Evolutionary conservation across 2,113 vertebrate species (phyloP), one percentile per base, ranked within the genome.

Genomic region (Tinamus guttatus): DNA sequence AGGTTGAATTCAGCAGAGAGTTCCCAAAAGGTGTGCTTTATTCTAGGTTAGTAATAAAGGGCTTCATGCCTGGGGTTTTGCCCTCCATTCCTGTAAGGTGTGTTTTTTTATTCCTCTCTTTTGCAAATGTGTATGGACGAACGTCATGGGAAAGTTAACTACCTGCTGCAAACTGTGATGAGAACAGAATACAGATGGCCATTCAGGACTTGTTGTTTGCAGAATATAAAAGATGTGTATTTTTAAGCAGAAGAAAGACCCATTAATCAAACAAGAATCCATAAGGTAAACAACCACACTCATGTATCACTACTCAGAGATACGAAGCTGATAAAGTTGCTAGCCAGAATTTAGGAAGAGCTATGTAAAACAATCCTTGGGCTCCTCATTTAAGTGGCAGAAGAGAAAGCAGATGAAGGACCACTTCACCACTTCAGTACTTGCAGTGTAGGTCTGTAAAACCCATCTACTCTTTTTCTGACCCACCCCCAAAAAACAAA

Each of bases 251-350:
- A 85, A 93, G n/a, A 77, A 76, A 45, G 75, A 43, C 7, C 15
- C 49, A 89, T 89, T 96, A 87, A 93, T 90, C 87, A 95, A 81
- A 36, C 1, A 1, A 90, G 59, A 83, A 80, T 77, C 51, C 22
- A 5, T 59, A 94, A 87, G 91, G 45, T n/a, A 95, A 95, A 89
- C 18, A 94, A 38, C 30, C 30, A 64, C 45, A 56, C 28, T 32
- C 12, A 67, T 25, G 22, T 65, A 49, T 38, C 51, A 32, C 7
- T 49, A 45, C 54, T 93, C 25, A 67, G 49, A 87, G 63, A 71
- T 77, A 70, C 7, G 56, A 70, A 64, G 51, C 16, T 77, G 54
- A 80, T 85, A 59, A 63, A 40, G 59, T 89, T 83, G 67, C 56
- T 68, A 91, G 54, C 49, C 28, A 81, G 85, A 74, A 91, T 60